Evolutionary conservation across 2,113 vertebrate species (phyloP).

Genomic region (Synchiropus splendidus): DNA sequence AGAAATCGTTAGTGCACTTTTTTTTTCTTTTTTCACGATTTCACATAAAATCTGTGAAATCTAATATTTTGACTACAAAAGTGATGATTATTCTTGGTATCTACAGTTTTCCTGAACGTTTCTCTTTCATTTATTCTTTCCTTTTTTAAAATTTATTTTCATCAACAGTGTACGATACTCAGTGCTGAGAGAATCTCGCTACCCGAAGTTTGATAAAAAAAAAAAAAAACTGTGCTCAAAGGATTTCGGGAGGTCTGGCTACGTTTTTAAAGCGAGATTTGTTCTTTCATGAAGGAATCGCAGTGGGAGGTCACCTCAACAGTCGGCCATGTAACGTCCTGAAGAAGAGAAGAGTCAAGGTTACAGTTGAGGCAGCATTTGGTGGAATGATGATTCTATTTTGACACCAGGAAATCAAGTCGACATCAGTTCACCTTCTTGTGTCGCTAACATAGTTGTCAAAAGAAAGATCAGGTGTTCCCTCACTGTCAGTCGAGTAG

Average conservation of each 20-base stretch:
- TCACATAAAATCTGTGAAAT: constrained; percentile 59
- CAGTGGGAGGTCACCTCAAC: constrained; percentile 66
- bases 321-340: constrained; percentile 97
- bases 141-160: constrained; percentile 9
- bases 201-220: constrained; percentile 16
- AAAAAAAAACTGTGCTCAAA: constrained; percentile 15
- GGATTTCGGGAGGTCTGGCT: constrained; percentile 13
- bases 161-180: constrained; percentile 81
- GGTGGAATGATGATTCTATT: no score
- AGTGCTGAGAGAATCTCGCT: constrained; percentile 79
- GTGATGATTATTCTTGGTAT: constrained; percentile 62
- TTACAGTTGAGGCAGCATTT: background rate
- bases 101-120: constrained; percentile 72
- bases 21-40: constrained; percentile 45
- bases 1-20: constrained; percentile 69
- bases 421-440: no score
- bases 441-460: no score
- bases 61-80: constrained; percentile 69
- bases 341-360: constrained; percentile 43
- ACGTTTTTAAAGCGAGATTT: constrained; percentile 16
- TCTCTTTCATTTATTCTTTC: constrained; percentile 37
- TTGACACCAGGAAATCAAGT: no score
- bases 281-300: constrained; percentile 9
- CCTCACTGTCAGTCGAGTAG: no score
- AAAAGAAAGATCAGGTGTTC: no score